Base-by-base conservation (phyloP, 1,140 invertebrate genomes). In the Yoshiicerus persimilis region DNA sequence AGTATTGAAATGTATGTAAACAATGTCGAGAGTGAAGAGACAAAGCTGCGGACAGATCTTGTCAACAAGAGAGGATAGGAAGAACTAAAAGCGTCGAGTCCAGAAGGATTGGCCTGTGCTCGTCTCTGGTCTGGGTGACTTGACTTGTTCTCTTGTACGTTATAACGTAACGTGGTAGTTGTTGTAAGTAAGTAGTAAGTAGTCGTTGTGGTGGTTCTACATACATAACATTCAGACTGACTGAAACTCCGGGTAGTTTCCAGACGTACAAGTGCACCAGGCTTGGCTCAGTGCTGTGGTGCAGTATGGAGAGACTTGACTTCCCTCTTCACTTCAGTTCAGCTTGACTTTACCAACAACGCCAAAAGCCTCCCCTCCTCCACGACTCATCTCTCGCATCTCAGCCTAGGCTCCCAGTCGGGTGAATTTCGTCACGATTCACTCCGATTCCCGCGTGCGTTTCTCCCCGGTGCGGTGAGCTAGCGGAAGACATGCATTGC, bases 51-150 rank as follows among this genome's bases (percentile, higher is more conserved):
- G 75, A 80, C 75, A 56, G 87, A 77, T 88, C 87, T 86, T 85
- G 87, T 84, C 87, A 85, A 85, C 56, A 88, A 70, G 83, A 86
- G 62, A n/a, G 83, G 30, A 88, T 85, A 34, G 83, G 38, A 84
- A 47, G 64, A 86, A 88, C 87, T 88, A 77, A 87, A 77, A 75
- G 83, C 36, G 27, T 80, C 38, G 75, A 80, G 75, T 80, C 75
- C 75, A 80, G 75, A 38, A n/a, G 75, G 23, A 80, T 80, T 80
- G 75, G 30, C 32, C 75, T 80, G 32, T 16, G 20, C 75, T 80
- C 30, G 75, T 36, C 75, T 34, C 30, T 38, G 30, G 64, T 36
- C 32, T 80, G 75, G 75, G 75, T 80, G 75, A 80, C 30, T 80
- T 80, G 75, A 80, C 75, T 80, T 80, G 47, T 32, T 80, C 75